Conservation (phyloP, 2,797 vertebrate species). For the Chelidonichthys spinosus region DNA sequence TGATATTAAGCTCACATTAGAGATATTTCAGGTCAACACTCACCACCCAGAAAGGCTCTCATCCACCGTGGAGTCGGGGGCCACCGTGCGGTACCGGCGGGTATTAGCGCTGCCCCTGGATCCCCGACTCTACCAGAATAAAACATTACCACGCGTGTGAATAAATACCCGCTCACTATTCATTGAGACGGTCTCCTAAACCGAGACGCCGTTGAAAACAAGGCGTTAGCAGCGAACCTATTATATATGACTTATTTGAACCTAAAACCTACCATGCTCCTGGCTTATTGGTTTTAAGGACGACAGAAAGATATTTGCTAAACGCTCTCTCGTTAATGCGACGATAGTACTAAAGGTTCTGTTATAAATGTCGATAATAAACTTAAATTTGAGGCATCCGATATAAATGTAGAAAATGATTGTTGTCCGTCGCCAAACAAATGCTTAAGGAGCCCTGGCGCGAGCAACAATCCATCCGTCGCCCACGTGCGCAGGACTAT, state of each 20-base stretch:
- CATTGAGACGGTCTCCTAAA: not conserved
- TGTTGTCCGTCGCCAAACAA: constrained; percentile 54
- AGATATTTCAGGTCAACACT: constrained; percentile 1
- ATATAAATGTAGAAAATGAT: not conserved
- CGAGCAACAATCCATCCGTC: too few species aligned
- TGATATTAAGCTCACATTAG: too few species aligned
- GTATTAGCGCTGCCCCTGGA: constrained; percentile 56
- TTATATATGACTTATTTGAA: not conserved
- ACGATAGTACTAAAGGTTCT: too few species aligned
- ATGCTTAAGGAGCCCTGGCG: too few species aligned
- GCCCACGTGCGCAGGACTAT: too few species aligned
- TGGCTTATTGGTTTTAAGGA: not conserved
- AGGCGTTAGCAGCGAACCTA: too few species aligned
- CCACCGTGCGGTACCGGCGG: constrained; percentile 83
- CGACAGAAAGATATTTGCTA: too few species aligned
- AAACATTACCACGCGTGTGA: not conserved
- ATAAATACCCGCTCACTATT: not conserved
- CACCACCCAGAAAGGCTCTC: constrained; percentile 86
- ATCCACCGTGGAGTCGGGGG: constrained; percentile 84
- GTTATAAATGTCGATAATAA: not conserved
- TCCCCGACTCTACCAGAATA: constrained; percentile 69
- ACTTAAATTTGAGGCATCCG: not conserved
- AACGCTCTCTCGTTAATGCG: not conserved
- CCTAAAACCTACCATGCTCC: constrained; percentile 48
- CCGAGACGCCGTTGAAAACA: not conserved